phyloP scores from a whole-genome alignment of 2,113 vertebrate species.

The Rhadina sibilatrix region DNA sequence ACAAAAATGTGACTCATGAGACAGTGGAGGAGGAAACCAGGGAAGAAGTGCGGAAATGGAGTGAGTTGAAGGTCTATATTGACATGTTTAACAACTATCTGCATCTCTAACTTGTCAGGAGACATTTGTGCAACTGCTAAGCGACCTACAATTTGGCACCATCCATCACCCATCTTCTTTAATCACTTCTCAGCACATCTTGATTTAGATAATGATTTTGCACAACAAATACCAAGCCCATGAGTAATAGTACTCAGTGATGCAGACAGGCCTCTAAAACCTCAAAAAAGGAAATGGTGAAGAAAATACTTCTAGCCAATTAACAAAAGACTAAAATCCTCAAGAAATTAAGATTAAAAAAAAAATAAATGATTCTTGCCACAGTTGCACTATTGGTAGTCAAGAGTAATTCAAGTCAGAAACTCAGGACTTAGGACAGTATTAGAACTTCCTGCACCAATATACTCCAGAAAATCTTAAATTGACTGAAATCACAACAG shows the following conservation, averaged over 20 bases:
- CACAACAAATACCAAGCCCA: slow-evolving; percentile 27
- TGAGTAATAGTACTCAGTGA: neutral
- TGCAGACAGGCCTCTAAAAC: neutral
- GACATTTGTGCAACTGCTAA: slow-evolving; percentile 3
- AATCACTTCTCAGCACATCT: neutral
- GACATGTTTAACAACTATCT: neutral
- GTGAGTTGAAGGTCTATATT: neutral
- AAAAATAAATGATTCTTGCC: neutral
- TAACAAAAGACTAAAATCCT: neutral
- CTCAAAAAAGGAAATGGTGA: neutral
- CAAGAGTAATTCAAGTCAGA: neutral
- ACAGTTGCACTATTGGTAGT: neutral
- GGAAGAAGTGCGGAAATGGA: neutral
- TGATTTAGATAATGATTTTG: slow-evolving; percentile 26
- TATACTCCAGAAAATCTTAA: neutral
- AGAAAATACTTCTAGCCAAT: neutral
- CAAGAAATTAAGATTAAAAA: neutral
- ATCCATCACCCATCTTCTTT: neutral
- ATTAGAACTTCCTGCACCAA: neutral
- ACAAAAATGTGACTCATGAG: slow-evolving; percentile 20
- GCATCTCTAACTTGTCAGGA: neutral
- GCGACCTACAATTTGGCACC: neutral
- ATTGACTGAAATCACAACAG: neutral
- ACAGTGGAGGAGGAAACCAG: neutral
- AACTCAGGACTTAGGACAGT: neutral